A percentile compares a stretch with the other conserved stretches of the same genome.
Evolutionary conservation across 2,797 vertebrate species (phyloP).

Genomic region (Sebastes itinus): DNA sequence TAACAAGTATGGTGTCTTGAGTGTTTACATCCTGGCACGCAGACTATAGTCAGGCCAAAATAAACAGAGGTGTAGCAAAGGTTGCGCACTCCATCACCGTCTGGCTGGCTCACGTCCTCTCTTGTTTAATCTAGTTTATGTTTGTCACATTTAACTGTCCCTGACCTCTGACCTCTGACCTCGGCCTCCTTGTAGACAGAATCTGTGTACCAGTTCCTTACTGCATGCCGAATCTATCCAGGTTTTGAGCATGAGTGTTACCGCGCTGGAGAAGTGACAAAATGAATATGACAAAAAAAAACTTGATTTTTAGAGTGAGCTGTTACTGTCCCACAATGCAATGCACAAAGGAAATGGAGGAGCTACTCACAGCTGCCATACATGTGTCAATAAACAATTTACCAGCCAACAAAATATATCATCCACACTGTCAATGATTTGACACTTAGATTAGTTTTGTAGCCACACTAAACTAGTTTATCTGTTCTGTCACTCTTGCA

Average conservation of each 20-base stretch:
- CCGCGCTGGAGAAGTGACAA: not conserved
- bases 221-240: not conserved
- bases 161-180: not conserved
- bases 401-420: not conserved
- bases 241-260: not conserved
- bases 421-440: not conserved
- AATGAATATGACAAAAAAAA: not conserved
- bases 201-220: not conserved
- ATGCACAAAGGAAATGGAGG: not conserved
- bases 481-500: not conserved
- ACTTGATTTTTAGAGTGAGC: not conserved
- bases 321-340: not conserved
- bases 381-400: not conserved
- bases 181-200: not conserved
- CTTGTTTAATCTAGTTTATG: slow-evolving; percentile 39
- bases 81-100: not conserved
- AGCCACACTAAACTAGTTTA: not conserved
- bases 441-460: not conserved
- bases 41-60: slow-evolving; percentile 23
- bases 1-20: slow-evolving; percentile 12
- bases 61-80: slow-evolving; percentile 30
- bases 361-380: not conserved
- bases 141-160: slow-evolving; percentile 10
- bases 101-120: slow-evolving; percentile 2
- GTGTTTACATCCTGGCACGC: slow-evolving; percentile 4